Evolutionary conservation across 2,113 vertebrate species (phyloP).

Genomic region (Aspidoscelis tigris): DNA sequence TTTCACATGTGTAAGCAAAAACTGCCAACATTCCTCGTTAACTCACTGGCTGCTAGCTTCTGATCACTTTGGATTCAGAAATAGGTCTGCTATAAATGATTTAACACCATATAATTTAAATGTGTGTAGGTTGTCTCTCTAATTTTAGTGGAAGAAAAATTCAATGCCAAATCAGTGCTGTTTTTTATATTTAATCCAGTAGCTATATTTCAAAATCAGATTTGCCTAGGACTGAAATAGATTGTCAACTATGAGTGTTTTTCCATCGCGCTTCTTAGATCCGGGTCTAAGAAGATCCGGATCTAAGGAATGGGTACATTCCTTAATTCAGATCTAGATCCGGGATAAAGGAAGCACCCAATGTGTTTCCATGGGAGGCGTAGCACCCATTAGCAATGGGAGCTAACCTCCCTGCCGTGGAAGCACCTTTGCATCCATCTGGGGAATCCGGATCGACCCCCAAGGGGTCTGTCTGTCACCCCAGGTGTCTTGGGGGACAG

Average conservation of each 20-base stretch:
- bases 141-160: constrained; percentile 59
- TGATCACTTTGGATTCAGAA: constrained; percentile 63
- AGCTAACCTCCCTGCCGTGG: too few species aligned
- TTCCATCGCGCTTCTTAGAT: too few species aligned
- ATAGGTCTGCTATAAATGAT: constrained; percentile 67
- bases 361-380: too few species aligned
- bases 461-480: too few species aligned
- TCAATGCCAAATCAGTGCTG: constrained; percentile 60
- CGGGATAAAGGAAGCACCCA: too few species aligned
- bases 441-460: too few species aligned
- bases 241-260: constrained; percentile 41
- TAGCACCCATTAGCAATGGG: too few species aligned
- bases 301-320: too few species aligned
- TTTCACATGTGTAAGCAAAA: constrained; percentile 38
- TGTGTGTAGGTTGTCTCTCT: constrained; percentile 63
- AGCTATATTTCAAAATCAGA: constrained; percentile 52
- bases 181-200: constrained; percentile 60
- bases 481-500: too few species aligned
- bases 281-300: too few species aligned
- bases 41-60: constrained; percentile 14
- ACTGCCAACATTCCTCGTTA: constrained; percentile 30
- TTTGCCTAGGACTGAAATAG: constrained; percentile 32
- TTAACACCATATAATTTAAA: constrained; percentile 65
- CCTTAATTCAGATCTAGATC: too few species aligned
- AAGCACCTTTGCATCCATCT: too few species aligned